Evolutionary conservation across 2,113 vertebrate species (phyloP).

Genomic region (Neolamprologus cancellatus): DNA sequence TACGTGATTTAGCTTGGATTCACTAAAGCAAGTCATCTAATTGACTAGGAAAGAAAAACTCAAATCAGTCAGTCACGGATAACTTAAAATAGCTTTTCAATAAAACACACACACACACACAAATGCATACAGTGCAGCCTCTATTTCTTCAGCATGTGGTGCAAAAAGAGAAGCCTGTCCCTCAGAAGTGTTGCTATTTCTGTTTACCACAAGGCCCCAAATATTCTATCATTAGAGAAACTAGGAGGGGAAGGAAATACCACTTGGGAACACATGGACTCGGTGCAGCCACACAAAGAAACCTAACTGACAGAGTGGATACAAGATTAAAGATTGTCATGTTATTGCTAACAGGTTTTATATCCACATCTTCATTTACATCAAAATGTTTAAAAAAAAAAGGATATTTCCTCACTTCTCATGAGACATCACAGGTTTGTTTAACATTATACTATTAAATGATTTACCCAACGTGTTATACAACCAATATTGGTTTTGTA

Average conservation of each 20-base stretch:
- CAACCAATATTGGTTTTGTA: not conserved
- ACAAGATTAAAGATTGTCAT: not conserved
- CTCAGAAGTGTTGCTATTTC: conserved; percentile 61
- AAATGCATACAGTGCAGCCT: conserved; percentile 19
- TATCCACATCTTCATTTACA: not conserved
- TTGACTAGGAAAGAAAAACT: conserved; percentile 8
- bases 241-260: conserved; percentile 43
- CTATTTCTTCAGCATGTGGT: conserved; percentile 43
- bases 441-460: not conserved
- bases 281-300: not conserved
- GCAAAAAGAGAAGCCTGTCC: conserved; percentile 50
- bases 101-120: not conserved
- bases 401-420: not conserved
- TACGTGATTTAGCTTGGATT: not conserved
- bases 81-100: conserved; percentile 38
- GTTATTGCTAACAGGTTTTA: not conserved
- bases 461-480: not conserved
- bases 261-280: conserved; percentile 5
- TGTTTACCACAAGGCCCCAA: conserved; percentile 47
- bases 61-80: conserved; percentile 8
- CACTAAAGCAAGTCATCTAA: not conserved
- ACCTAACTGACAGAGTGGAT: not conserved
- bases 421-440: not conserved
- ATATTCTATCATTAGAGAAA: conserved; percentile 50
- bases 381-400: not conserved